These are phyloP conservation scores for Dicaeum eximium DNA, from an alignment of 2,113 vertebrate species.

Conservation along the genomic window DNA sequence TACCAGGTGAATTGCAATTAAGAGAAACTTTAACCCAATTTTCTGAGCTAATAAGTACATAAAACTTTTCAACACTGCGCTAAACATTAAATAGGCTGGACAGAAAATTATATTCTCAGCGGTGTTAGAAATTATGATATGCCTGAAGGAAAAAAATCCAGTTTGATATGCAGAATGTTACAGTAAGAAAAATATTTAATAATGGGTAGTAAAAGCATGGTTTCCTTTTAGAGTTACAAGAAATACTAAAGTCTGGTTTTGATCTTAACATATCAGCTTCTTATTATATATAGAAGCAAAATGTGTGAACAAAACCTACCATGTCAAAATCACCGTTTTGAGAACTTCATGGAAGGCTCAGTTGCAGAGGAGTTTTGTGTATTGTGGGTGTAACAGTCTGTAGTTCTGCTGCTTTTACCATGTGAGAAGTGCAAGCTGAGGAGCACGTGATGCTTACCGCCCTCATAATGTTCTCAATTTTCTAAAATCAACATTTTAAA, in stretches of 20 bases:
- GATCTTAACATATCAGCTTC: background rate
- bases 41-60: background rate
- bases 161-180: background rate
- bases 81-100: background rate
- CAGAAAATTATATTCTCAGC: background rate
- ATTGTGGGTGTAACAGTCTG: accelerated
- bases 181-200: background rate
- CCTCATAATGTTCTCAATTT: background rate
- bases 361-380: background rate
- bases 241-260: background rate
- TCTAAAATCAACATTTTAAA: background rate
- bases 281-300: background rate
- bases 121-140: background rate
- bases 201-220: background rate
- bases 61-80: background rate
- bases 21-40: background rate
- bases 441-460: background rate
- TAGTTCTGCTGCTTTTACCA: background rate
- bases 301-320: background rate
- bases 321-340: background rate
- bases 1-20: background rate
- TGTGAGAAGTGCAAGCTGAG: background rate
- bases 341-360: background rate
- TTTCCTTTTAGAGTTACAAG: background rate
- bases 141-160: background rate